Evolutionary conservation across 2,888 invertebrate genomes (phyloP).

Genomic region (Cataglyphis cursor): DNA sequence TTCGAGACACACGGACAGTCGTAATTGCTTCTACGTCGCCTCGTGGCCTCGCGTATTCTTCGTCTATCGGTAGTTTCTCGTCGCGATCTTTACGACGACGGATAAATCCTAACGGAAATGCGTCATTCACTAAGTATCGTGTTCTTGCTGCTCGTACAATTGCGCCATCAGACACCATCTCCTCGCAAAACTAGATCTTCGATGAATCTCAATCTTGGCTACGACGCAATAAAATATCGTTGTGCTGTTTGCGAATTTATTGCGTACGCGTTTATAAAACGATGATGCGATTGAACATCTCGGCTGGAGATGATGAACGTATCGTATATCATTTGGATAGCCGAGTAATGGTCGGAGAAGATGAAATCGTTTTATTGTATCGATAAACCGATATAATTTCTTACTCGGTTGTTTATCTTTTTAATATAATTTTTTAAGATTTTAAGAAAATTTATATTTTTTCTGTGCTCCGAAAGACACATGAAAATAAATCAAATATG

Average conservation of each 20-base stretch:
- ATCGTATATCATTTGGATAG: neutral
- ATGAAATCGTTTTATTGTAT: neutral
- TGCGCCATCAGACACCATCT: slow-evolving; percentile 50
- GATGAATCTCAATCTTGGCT: slow-evolving; percentile 42
- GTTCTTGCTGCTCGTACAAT: slow-evolving; percentile 45
- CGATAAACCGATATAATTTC: neutral
- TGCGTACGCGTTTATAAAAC: neutral
- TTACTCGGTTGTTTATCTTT: neutral
- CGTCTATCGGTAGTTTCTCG: slow-evolving; percentile 21
- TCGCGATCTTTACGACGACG: slow-evolving; percentile 60
- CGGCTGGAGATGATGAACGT: neutral
- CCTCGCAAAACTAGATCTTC: slow-evolving; percentile 30
- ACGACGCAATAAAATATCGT: slow-evolving; percentile 47
- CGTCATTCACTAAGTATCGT: slow-evolving; percentile 41
- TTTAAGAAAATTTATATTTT: neutral
- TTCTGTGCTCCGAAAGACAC: neutral
- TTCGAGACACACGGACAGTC: slow-evolving; percentile 19
- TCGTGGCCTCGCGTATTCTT: slow-evolving; percentile 21
- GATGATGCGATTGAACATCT: neutral
- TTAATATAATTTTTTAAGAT: neutral
- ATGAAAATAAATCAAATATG: neutral
- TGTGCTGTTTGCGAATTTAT: slow-evolving; percentile 13
- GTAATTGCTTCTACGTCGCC: slow-evolving; percentile 17
- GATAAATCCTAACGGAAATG: slow-evolving; percentile 58
- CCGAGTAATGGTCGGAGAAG: neutral